Conservation (phyloP, 2,888 invertebrate species). For the Clanis bilineata region DNA sequence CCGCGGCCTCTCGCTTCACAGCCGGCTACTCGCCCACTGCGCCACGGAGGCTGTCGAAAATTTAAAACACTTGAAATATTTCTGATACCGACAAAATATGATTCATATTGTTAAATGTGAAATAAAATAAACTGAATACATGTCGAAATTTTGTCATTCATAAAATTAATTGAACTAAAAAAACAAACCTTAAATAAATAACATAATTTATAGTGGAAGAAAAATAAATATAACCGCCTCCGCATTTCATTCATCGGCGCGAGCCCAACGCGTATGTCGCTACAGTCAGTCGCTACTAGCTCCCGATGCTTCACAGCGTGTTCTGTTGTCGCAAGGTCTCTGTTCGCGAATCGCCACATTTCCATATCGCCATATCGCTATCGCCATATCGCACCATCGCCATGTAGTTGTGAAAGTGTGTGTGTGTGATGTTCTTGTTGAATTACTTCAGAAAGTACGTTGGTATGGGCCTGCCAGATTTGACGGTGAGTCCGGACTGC, state of each 20-base stretch:
- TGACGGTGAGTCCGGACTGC: slow-evolving; percentile 63
- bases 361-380: slow-evolving; percentile 18
- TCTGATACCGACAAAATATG: too few species aligned
- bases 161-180: too few species aligned
- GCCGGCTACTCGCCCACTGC: too few species aligned
- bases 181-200: background rate
- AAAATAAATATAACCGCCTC: slow-evolving; percentile 41
- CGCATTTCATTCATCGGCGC: slow-evolving; percentile 27
- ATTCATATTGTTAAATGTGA: too few species aligned
- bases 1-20: too few species aligned
- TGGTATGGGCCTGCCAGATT: slow-evolving; percentile 74
- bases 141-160: too few species aligned
- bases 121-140: too few species aligned
- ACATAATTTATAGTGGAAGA: background rate
- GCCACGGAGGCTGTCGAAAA: too few species aligned
- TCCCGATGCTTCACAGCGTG: slow-evolving; percentile 73
- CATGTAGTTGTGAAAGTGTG: slow-evolving; percentile 37
- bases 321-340: slow-evolving; percentile 77
- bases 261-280: slow-evolving; percentile 27
- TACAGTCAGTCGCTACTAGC: slow-evolving; percentile 50
- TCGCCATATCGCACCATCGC: slow-evolving; percentile 24
- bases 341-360: slow-evolving; percentile 20
- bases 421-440: slow-evolving; percentile 72
- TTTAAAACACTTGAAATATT: too few species aligned
- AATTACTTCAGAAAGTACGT: slow-evolving; percentile 60